phyloP scores from a whole-genome alignment of 2,888 invertebrate genomes.

The Esperia sulphurella region DNA sequence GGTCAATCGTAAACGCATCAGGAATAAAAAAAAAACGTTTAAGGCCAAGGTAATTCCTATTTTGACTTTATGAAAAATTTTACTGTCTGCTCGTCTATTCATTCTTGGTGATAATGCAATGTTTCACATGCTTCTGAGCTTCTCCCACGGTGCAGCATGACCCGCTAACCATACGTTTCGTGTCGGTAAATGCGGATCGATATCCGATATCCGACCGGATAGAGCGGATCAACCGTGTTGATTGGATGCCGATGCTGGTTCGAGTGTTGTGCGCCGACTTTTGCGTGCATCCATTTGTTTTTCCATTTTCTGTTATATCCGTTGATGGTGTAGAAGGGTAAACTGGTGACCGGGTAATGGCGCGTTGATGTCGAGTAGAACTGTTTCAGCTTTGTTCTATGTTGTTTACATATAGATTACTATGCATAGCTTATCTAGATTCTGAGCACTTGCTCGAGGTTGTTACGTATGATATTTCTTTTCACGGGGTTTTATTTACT shows the following conservation, averaged over 20 bases:
- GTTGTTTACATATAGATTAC: too few species aligned
- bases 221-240: conserved; percentile 46
- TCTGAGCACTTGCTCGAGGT: too few species aligned
- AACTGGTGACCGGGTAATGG: not conserved
- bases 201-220: conserved; percentile 15
- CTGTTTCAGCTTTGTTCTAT: too few species aligned
- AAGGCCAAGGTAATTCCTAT: too few species aligned
- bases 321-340: not conserved
- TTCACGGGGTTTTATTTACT: too few species aligned
- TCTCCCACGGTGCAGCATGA: not conserved
- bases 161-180: conserved; percentile 17
- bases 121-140: not conserved
- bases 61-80: too few species aligned
- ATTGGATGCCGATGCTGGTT: conserved; percentile 35
- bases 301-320: conserved; percentile 1
- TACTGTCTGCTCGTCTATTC: too few species aligned
- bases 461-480: too few species aligned
- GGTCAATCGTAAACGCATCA: too few species aligned
- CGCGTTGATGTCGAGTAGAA: not conserved
- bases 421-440: too few species aligned
- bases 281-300: conserved; percentile 8
- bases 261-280: conserved; percentile 1
- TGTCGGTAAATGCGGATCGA: conserved; percentile 17
- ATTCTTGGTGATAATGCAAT: too few species aligned
- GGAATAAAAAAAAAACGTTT: too few species aligned